A percentile compares a stretch with the other conserved stretches of the same genome.
Conservation (phyloP, 2,797 vertebrate genomes). For the Sebastolobus altivelis region DNA sequence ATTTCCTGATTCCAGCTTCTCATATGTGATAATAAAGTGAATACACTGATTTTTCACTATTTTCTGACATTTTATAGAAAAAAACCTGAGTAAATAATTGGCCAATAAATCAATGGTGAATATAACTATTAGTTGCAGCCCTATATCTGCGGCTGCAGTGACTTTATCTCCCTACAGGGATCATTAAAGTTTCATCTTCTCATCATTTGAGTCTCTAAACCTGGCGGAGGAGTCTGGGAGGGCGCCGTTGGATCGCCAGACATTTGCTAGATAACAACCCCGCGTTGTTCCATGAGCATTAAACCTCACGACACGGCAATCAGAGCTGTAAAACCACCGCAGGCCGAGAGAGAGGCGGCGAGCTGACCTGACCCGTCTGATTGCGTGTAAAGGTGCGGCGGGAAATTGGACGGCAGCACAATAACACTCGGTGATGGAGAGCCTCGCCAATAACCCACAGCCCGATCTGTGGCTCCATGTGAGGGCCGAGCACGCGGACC, state of each 20-base stretch:
- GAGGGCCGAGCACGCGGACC: constrained; percentile 73
- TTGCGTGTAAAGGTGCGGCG: constrained; percentile 51
- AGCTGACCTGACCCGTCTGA: constrained; percentile 32
- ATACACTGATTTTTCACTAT: too few species aligned
- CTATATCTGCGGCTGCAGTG: background rate
- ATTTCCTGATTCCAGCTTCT: background rate
- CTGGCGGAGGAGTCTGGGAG: background rate
- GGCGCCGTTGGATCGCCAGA: background rate
- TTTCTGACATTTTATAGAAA: background rate
- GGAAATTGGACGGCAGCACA: constrained; percentile 49
- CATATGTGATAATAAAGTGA: too few species aligned
- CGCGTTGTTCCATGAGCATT: background rate
- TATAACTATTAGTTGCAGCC: background rate
- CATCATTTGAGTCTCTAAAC: background rate
- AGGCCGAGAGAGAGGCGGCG: background rate
- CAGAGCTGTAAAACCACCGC: constrained; percentile 6
- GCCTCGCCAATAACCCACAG: constrained; percentile 46
- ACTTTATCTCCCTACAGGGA: constrained; percentile 3
- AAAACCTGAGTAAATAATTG: background rate
- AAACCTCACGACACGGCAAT: constrained; percentile 6
- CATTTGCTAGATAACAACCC: constrained; percentile 4
- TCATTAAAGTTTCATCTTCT: constrained; percentile 2
- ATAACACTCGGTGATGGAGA: constrained; percentile 51
- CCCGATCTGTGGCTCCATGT: constrained; percentile 69
- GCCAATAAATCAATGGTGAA: background rate